A percentile compares a stretch with the other conserved stretches of the same genome.
phyloP scores from a whole-genome alignment of 2,797 vertebrate genomes.

The Helarctos malayanus region DNA sequence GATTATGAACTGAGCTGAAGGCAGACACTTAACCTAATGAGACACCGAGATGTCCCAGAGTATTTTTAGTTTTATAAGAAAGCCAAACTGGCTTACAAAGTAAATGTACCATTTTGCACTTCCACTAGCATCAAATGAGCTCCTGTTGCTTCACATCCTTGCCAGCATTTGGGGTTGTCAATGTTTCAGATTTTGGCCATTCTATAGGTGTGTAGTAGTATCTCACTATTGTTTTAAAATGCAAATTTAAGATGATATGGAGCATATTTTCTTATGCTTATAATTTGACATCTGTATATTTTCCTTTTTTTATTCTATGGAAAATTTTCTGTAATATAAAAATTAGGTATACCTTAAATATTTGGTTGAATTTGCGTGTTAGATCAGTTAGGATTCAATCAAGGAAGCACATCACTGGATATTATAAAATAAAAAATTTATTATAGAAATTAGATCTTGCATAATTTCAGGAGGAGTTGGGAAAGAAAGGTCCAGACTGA shows the following conservation, averaged over 20 bases:
- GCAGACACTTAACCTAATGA: too few relatives aligned
- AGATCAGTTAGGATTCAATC: background rate
- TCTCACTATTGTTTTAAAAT: background rate
- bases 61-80: slow-evolving; percentile 7
- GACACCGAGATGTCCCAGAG: too few relatives aligned
- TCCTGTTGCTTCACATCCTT: background rate
- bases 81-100: background rate
- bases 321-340: background rate
- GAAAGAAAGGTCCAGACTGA: background rate
- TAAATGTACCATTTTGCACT: background rate
- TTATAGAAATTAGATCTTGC: background rate
- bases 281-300: background rate
- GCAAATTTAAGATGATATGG: background rate
- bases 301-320: background rate
- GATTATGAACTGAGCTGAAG: too few relatives aligned
- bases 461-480: background rate
- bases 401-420: background rate
- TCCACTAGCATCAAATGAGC: background rate
- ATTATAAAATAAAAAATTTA: background rate
- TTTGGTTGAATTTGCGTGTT: background rate
- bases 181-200: background rate
- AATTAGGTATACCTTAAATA: background rate
- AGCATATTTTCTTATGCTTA: background rate
- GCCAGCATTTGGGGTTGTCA: background rate
- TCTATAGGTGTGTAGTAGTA: background rate